Evolutionary conservation across 2,797 vertebrate genomes (phyloP).

Genomic region (Sebastes miniatus): DNA sequence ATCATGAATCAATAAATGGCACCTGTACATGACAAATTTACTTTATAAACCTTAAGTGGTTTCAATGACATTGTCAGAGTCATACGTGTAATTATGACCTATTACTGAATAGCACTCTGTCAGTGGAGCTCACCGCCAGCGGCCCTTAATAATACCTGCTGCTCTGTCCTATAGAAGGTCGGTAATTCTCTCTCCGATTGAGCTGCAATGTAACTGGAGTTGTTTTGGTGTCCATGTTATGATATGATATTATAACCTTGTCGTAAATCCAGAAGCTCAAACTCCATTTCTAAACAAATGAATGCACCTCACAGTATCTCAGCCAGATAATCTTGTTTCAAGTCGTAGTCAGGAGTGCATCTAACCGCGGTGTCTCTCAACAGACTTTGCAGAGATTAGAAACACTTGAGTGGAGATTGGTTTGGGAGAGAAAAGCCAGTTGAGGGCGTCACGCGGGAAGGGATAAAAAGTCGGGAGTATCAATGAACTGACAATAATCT

Average conservation of each 20-base stretch:
- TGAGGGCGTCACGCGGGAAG: constrained; percentile 1
- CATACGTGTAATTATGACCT: not conserved
- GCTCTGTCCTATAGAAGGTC: not conserved
- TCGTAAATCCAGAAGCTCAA: constrained; percentile 18
- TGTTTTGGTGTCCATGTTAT: not conserved
- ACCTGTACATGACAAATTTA: not conserved
- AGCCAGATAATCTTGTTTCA: constrained; percentile 52
- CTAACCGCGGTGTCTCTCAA: constrained; percentile 45
- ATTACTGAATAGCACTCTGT: not conserved
- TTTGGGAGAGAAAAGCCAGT: constrained; percentile 42
- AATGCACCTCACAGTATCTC: constrained; percentile 36
- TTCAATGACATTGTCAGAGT: not conserved
- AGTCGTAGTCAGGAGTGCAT: constrained; percentile 51
- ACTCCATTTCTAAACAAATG: constrained; percentile 36
- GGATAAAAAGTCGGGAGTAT: constrained; percentile 1
- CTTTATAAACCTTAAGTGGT: not conserved
- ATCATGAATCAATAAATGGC: not conserved
- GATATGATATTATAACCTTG: constrained; percentile 1
- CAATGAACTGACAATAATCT: constrained; percentile 39
- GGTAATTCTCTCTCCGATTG: not conserved
- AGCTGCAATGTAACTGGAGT: not conserved
- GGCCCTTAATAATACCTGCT: not conserved
- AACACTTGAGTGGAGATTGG: constrained; percentile 62
- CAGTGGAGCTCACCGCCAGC: not conserved
- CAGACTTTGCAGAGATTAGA: constrained; percentile 67